Evolutionary conservation across 2,113 vertebrate species (phyloP).

Genomic region (Argyrosomus japonicus): DNA sequence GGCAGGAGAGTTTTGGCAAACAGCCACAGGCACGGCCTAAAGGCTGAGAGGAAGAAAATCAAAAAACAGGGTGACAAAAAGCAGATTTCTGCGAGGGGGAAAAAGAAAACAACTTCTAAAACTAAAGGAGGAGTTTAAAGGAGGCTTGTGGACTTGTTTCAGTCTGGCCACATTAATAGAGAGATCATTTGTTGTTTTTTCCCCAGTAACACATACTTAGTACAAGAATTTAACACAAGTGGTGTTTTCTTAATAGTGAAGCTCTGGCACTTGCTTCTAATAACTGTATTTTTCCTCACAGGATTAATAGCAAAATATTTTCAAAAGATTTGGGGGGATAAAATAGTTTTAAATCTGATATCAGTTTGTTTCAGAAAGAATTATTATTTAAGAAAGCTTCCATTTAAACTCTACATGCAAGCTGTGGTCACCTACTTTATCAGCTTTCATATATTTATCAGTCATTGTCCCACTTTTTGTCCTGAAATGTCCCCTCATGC

Average conservation of each 20-base stretch:
- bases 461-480: slow-evolving; percentile 5
- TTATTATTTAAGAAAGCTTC: not conserved
- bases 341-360: not conserved
- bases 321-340: not conserved
- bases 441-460: not conserved
- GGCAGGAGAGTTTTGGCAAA: slow-evolving; percentile 24
- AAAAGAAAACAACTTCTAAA: not conserved
- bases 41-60: slow-evolving; percentile 39
- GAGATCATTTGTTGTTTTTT: not conserved
- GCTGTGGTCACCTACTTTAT: not conserved
- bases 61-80: slow-evolving; percentile 45
- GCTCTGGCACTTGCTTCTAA: not conserved
- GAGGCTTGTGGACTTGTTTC: not conserved
- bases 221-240: not conserved
- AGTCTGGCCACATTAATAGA: not conserved
- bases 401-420: not conserved
- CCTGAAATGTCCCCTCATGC: not conserved
- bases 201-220: not conserved
- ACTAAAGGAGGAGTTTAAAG: slow-evolving; percentile 24
- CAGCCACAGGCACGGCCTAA: slow-evolving; percentile 53
- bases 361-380: not conserved
- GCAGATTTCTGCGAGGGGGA: not conserved
- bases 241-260: not conserved
- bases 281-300: not conserved
- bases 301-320: not conserved